These are phyloP conservation scores for Cavia aperea DNA, from an alignment of 2,113 vertebrate species.

Conservation along the genomic window DNA sequence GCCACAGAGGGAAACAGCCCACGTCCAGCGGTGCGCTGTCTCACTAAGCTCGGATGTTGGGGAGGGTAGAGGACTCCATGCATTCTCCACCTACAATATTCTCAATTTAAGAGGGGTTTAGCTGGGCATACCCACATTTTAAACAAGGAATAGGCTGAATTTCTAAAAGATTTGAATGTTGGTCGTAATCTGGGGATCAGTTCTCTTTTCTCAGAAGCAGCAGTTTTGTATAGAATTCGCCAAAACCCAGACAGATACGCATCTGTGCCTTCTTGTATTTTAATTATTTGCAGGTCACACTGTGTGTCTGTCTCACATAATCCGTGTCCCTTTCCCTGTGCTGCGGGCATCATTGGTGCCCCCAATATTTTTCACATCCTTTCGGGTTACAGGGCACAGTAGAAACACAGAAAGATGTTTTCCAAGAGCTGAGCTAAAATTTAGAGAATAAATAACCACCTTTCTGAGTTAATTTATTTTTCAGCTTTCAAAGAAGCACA, in stretches of 20 bases:
- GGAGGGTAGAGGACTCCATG: neutral
- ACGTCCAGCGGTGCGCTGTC: rapidly evolving
- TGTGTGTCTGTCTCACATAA: neutral
- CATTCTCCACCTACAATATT: neutral
- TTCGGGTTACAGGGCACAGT: neutral
- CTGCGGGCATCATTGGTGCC: neutral
- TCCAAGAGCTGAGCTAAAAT: neutral
- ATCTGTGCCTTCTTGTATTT: neutral
- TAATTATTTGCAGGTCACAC: neutral
- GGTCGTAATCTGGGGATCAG: neutral
- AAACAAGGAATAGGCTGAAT: neutral
- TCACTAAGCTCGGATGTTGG: no score
- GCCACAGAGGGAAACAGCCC: neutral
- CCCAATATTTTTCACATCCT: no score
- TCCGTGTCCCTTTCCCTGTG: rapidly evolving
- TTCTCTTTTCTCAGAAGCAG: neutral
- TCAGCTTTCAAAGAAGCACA: neutral
- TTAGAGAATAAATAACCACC: neutral
- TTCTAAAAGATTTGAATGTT: neutral
- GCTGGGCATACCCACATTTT: neutral
- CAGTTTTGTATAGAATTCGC: neutral
- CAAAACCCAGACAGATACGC: neutral
- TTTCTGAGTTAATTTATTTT: neutral
- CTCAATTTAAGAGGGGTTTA: neutral
- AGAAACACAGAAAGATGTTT: neutral